A percentile compares a stretch with the other conserved stretches of the same genome.
Conservation (phyloP, 2,113 vertebrate genomes). For the Struthio camelus region DNA sequence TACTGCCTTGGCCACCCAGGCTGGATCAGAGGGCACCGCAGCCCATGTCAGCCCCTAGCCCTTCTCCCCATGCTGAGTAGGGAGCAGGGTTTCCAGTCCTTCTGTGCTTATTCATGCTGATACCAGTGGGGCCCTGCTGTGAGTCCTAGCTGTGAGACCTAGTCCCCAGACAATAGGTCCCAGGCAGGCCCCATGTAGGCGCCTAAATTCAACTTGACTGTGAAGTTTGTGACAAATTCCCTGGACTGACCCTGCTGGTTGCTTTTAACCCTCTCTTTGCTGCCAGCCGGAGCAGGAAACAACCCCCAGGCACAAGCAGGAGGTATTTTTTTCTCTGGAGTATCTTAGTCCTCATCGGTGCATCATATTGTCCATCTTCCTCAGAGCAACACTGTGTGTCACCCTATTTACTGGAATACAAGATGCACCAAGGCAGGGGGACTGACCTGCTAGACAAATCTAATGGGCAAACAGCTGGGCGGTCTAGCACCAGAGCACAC, state of each 20-base stretch:
- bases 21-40: neutral
- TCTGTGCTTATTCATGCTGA: neutral
- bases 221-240: conserved; percentile 43
- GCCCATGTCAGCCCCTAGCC: neutral
- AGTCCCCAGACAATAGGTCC: neutral
- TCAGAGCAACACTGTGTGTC: conserved; percentile 49
- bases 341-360: conserved; percentile 49
- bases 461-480: neutral
- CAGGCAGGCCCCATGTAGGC: neutral
- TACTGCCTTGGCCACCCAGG: neutral
- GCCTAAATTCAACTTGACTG: neutral
- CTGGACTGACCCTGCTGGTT: conserved; percentile 78
- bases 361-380: conserved; percentile 39
- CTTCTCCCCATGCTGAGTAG: neutral
- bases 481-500: neutral
- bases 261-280: conserved; percentile 78
- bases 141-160: neutral
- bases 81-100: neutral
- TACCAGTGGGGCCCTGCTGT: neutral
- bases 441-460: conserved; percentile 6
- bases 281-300: conserved; percentile 93
- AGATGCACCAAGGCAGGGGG: conserved; percentile 23
- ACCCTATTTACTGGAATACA: conserved; percentile 66
- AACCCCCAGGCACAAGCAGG: conserved; percentile 95
- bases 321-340: conserved; percentile 84